Conservation (phyloP, 2,888 invertebrate species). For the Xanthia icteritia region DNA sequence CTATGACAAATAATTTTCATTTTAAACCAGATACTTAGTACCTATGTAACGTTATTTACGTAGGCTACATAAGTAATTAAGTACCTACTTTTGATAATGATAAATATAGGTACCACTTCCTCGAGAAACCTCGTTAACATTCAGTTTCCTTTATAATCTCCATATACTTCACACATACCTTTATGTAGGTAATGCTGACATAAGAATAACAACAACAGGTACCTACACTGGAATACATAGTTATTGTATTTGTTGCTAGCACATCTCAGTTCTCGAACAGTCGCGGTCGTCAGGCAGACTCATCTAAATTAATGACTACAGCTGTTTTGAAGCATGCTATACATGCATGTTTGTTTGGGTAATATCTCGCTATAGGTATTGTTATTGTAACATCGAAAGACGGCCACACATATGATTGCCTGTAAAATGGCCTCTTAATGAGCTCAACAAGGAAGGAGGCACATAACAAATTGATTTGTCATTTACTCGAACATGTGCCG, state of each 20-base stretch:
- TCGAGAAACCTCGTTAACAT: background rate
- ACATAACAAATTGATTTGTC: slow-evolving; percentile 76
- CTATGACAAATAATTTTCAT: slow-evolving; percentile 9
- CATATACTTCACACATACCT: background rate
- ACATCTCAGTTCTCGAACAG: slow-evolving; percentile 22
- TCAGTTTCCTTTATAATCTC: background rate
- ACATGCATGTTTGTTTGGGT: slow-evolving; percentile 6
- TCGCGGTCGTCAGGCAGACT: slow-evolving; percentile 27
- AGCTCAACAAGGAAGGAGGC: slow-evolving; percentile 83
- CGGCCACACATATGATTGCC: slow-evolving; percentile 66
- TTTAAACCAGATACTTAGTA: background rate
- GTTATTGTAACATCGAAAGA: slow-evolving; percentile 59
- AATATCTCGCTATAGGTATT: slow-evolving; percentile 25
- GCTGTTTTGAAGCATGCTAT: slow-evolving; percentile 26
- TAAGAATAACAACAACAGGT: background rate
- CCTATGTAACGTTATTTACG: slow-evolving; percentile 14
- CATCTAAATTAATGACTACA: slow-evolving; percentile 45
- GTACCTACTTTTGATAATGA: background rate
- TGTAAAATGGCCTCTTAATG: slow-evolving; percentile 77
- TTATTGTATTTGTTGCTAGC: slow-evolving; percentile 9
- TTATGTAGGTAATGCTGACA: background rate
- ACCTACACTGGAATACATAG: background rate
- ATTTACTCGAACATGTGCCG: slow-evolving; percentile 75
- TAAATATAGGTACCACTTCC: background rate
- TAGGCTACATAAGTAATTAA: background rate